Base-by-base conservation (phyloP, 2,797 vertebrate genomes). In the Numenius phaeopus region DNA sequence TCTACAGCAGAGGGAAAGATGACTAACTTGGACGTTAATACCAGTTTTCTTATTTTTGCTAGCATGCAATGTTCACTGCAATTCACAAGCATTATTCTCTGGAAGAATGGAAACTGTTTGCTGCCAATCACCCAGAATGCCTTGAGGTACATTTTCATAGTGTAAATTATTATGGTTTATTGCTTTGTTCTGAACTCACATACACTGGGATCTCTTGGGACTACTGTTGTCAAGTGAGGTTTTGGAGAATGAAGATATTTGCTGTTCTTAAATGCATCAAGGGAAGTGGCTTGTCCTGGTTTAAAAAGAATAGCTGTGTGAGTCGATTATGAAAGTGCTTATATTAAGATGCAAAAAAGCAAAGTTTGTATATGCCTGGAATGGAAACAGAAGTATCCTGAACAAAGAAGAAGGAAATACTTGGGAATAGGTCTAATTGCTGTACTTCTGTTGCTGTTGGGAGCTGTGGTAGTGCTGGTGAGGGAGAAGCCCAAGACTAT, bases 51-150 rank as follows among this genome's bases (percentile, higher is more conserved):
- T 91, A 12, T 95, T 97, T 86, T 97, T 97, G 93, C 90, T 89
- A 99, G 99, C 99, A 99, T 98, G 98, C 99, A 16, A 99, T 99
- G 98, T 99, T 99, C 97, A 99, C 99, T 89, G 98, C 99, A 79
- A 98, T 99, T 95, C 99, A 99, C 86, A 99, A 99, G 96, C 99
- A 99, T 98, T 99, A 99, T 98, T 97, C 99, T 86, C 89, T 99
- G 92, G 99, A 99, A 82, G 99, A 99, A 93, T 99, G 99, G 99
- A 99, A 99, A 96, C 97, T 97, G 66, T 99, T 99, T 98, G 99
- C 99, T 76, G 98, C 98, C 78, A 97, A 97, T 88, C 98, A 99
- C 94, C 99, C 99, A 80, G 99, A 99, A 94, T 99, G 99, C 96
- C 95, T 99, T 83, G 99, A 99, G 99, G 99, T 99, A 98, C 82